Percentiles rank a stretch among this genome's conserved stretches.
Evolutionary conservation across 2,113 vertebrate species (phyloP).

Genomic region (Vanacampus margaritifer): DNA sequence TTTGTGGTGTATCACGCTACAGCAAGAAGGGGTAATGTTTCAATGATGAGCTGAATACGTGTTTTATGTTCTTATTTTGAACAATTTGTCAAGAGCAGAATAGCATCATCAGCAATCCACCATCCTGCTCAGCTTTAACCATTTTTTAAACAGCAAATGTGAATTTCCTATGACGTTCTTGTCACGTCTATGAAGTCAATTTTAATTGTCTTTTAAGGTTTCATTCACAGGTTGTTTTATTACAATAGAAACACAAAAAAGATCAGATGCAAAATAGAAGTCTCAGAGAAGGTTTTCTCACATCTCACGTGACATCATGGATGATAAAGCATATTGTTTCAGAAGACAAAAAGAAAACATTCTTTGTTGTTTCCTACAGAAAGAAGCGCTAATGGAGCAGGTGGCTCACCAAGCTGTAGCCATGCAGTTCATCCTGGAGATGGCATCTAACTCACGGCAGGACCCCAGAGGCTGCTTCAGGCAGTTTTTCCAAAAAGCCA

Average conservation of each 20-base stretch:
- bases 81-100: neutral
- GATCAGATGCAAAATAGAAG: too few species aligned
- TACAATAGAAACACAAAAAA: too few species aligned
- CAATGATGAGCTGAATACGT: neutral
- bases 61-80: neutral
- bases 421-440: constrained; percentile 98
- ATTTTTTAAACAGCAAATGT: too few species aligned
- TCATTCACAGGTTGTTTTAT: too few species aligned
- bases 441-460: constrained; percentile 86
- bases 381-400: constrained; percentile 94
- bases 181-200: too few species aligned
- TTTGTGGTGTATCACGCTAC: constrained; percentile 92
- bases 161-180: too few species aligned
- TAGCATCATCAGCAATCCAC: too few species aligned
- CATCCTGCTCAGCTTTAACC: neutral
- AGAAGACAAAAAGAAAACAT: too few species aligned
- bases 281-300: too few species aligned
- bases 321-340: too few species aligned
- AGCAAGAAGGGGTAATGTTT: constrained; percentile 84
- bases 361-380: constrained; percentile 64
- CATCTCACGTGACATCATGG: too few species aligned
- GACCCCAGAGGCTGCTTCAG: constrained; percentile 95
- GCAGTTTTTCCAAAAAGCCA: constrained; percentile 96
- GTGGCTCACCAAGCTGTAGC: constrained; percentile 95
- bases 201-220: too few species aligned